A percentile compares a stretch with the other conserved stretches of the same genome.
phyloP scores from a whole-genome alignment of 2,888 invertebrate genomes.

The Heterodera filipjevi region DNA sequence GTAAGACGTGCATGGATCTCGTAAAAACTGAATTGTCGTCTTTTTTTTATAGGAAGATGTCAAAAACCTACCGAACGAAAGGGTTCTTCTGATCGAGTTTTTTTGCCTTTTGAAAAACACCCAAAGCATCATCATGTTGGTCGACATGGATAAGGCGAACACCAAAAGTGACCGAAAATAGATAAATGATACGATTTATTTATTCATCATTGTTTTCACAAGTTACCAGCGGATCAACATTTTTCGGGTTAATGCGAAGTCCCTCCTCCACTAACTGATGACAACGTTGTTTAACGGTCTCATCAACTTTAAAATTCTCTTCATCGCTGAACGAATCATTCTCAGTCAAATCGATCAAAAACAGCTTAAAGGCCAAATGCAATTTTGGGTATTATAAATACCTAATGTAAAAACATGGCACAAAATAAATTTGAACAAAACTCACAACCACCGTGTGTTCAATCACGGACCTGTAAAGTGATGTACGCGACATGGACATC shows the following conservation, averaged over 20 bases:
- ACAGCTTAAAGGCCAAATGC: background rate
- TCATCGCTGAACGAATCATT: background rate
- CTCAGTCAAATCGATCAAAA: background rate
- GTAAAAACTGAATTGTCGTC: slow-evolving; percentile 33
- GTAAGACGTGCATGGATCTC: slow-evolving; percentile 23
- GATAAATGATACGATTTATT: no score
- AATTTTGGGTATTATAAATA: background rate
- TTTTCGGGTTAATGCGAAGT: slow-evolving; percentile 23
- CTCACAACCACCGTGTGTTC: background rate
- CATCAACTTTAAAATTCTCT: background rate
- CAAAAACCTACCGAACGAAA: slow-evolving; percentile 21
- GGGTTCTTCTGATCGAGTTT: slow-evolving; percentile 27
- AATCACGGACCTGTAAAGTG: slow-evolving; percentile 7
- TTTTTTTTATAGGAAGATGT: no score
- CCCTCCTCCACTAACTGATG: slow-evolving; percentile 19
- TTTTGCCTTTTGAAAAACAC: slow-evolving; percentile 18
- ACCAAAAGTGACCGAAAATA: slow-evolving; percentile 22
- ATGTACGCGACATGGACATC: slow-evolving; percentile 23
- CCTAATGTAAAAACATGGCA: no score
- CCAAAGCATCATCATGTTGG: background rate
- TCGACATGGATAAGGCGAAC: slow-evolving; percentile 15
- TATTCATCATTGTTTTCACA: background rate
- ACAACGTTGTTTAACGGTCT: background rate
- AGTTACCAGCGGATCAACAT: slow-evolving; percentile 30
- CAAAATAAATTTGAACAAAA: background rate